Evolutionary conservation across 2,113 vertebrate species (phyloP), one percentile per base, ranked within the genome.

Genomic region (Varanus komodoensis): DNA sequence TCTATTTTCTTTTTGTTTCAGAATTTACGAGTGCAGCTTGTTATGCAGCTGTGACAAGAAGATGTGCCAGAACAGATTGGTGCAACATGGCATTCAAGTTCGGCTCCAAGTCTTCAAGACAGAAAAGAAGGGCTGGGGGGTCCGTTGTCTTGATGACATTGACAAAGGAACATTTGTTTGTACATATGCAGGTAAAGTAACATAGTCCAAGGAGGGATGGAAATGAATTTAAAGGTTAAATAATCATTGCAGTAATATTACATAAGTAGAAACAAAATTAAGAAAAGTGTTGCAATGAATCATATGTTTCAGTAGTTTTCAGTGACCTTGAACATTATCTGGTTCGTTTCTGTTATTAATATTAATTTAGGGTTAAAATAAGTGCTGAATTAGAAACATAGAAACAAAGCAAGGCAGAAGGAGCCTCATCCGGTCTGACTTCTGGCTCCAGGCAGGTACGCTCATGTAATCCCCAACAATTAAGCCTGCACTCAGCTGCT

Each of bases 101-200:
- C 98, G 98, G 19, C 95, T 99, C 29, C 98, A 99, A 89, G 98
- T 99, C 68, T 99, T 98, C 94, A 98, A 97, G 93, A 98, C 98
- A 0, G 94, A 94, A 23, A 97, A 95, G 89, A 97, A 97, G 1
- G 98, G 98, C 89, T 99, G 99, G 99, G 99, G 98, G 0, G 98
- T 99, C 1, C 99, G 99, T 68, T 99, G 99, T 94, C 97, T 98
- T 0, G 99, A 99, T 74, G 99, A 99, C 95, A 95, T 99, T 1
- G 99, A 99, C 94, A 95, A 90, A 32, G 99, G 99, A 8, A 99
- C 98, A 0, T 99, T 99, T 87, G 95, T 99, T 93, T 99, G 99
- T 88, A 98, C 98, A 69, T 99, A 98, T 14, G 97, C 99, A 97
- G 99, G 99, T 99, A 96, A 95, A 94, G 82, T 86, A 88, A 89